These are phyloP conservation scores for Aethina tumida DNA, from an alignment of 1,140 invertebrate species.

Conservation along the genomic window DNA sequence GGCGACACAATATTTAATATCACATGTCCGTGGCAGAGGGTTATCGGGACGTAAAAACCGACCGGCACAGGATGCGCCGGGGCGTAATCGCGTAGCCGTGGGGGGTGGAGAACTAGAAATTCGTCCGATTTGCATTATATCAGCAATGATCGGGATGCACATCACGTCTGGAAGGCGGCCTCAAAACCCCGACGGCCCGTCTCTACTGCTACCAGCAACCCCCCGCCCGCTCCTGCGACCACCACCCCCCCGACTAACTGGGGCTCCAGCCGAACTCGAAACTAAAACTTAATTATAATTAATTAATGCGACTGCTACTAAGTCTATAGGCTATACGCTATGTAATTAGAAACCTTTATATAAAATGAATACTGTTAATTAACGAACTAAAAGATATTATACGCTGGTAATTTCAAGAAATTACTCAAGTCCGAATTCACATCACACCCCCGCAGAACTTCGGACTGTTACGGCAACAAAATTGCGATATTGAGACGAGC, in stretches of 20 bases:
- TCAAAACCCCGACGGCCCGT: too few relatives aligned
- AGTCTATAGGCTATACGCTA: conserved; percentile 40
- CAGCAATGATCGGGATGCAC: conserved; percentile 10
- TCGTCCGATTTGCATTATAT: conserved; percentile 11
- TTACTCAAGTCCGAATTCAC: conserved; percentile 30
- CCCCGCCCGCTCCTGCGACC: conserved; percentile 6
- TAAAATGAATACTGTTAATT: conserved; percentile 50
- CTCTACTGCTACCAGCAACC: too few relatives aligned
- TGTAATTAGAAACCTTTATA: conserved; percentile 51
- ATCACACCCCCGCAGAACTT: too few relatives aligned
- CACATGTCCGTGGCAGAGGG: too few relatives aligned
- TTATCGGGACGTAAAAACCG: too few relatives aligned
- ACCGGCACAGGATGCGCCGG: too few relatives aligned
- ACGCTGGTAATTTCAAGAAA: conserved; percentile 36
- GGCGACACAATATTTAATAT: too few relatives aligned
- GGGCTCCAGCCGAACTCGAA: conserved; percentile 42
- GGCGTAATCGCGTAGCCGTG: too few relatives aligned
- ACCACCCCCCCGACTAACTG: conserved; percentile 32
- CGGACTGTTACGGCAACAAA: too few relatives aligned
- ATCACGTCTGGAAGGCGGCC: conserved; percentile 13
- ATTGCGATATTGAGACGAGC: conserved; percentile 31
- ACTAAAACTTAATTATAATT: conserved; percentile 72
- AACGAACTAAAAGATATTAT: conserved; percentile 47
- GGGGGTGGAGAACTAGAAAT: conserved; percentile 6
- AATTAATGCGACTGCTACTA: conserved; percentile 54